phyloP scores from a whole-genome alignment of 2,113 vertebrate genomes.

The Peucedramus taeniatus region DNA sequence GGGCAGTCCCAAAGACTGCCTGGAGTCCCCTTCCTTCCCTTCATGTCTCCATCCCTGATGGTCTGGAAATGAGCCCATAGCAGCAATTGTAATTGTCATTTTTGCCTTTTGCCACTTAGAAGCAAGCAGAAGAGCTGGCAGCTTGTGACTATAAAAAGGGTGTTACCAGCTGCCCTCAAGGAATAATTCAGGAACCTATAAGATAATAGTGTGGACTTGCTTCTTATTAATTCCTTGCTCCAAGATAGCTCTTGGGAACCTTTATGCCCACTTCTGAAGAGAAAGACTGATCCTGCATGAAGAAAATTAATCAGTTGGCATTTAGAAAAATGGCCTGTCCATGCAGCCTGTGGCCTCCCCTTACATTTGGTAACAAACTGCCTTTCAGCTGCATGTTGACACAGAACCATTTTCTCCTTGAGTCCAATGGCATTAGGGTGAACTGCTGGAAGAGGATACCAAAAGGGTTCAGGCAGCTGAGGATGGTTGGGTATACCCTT shows the following conservation, averaged over 20 bases:
- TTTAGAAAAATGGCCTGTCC: background rate
- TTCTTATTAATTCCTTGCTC: background rate
- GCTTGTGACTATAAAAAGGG: background rate
- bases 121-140: background rate
- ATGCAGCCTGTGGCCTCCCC: background rate
- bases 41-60: background rate
- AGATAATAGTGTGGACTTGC: background rate
- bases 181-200: background rate
- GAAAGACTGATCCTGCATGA: background rate
- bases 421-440: background rate
- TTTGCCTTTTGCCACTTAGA: background rate
- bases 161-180: background rate
- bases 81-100: background rate
- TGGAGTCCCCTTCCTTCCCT: background rate
- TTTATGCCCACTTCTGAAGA: background rate
- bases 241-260: background rate
- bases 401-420: background rate
- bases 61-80: background rate
- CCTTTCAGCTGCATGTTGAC: background rate
- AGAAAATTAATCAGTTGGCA: background rate
- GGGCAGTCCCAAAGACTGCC: background rate
- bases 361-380: background rate
- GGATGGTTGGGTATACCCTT: background rate
- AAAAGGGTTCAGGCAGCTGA: background rate
- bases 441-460: background rate